Evolutionary conservation across 2,888 invertebrate genomes (phyloP), one percentile per base, ranked within the genome.

Genomic region (Deilephila porcellus): DNA sequence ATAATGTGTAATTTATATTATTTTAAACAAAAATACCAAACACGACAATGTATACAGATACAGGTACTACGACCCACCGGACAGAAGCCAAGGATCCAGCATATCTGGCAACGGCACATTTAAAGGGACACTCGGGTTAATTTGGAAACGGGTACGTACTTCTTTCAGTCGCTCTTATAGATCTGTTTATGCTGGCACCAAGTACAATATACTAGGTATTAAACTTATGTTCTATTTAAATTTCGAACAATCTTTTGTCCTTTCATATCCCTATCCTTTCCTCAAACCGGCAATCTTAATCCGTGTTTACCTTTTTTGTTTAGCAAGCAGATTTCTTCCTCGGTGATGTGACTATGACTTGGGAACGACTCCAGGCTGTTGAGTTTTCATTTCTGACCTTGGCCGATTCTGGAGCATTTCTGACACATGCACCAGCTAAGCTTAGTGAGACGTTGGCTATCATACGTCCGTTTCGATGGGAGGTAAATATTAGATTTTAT

Each of bases 361-460:
- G 96, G 95, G 97, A 97, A 83, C 92, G 97, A 4, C 95, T 96
- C 19, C 96, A 96, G 80, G 97, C 96, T 0, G 97, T 97, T 0
- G 97, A 97, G 83, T 97, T 97, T 90, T 97, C 97, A 0, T 97
- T 97, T 83, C 93, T 97, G 73, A 97, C 97, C 0, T 89, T 97
- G 60, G 97, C 97, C 0, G 97, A 97, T 83, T 97, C 97, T 25
- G 97, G 97, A 0, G 97, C 97, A 0, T 97, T 97, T 83, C 94
- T 97, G 1, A 97, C 97, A 0, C 97, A 97, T 79, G 96, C 97
- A 0, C 97, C 97, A 0, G 96, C 96, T 0, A 95, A 95, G 74
- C 90, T 97, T 0, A 97, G 97, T 80, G 97, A 97, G 84, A 97
- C 97, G 0, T 83, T 97, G 25, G 97, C 97, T 14, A 95, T 97